A percentile compares a stretch with the other conserved stretches of the same genome.
Evolutionary conservation across 2,888 invertebrate species (phyloP).

Genomic region (Synergus laeviventris): DNA sequence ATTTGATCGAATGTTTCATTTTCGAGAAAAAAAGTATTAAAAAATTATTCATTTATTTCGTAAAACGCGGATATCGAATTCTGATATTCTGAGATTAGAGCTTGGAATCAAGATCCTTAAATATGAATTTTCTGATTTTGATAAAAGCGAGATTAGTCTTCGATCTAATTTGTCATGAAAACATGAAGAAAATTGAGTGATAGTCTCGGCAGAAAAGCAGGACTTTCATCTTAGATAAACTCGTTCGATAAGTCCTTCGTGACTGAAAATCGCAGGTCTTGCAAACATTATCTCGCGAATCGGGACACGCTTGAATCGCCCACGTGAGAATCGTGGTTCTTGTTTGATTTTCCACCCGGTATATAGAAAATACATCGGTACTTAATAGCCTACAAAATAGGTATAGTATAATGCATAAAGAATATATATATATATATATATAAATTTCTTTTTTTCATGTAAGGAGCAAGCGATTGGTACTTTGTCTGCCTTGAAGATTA

Average conservation of each 20-base stretch:
- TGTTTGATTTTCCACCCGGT: conserved; percentile 27
- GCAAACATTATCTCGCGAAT: conserved; percentile 31
- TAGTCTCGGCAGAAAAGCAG: conserved; percentile 9
- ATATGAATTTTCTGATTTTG: neutral
- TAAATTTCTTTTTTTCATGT: neutral
- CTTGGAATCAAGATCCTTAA: too few relatives aligned
- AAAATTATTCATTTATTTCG: too few relatives aligned
- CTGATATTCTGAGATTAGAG: too few relatives aligned
- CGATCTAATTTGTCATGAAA: neutral
- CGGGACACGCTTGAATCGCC: conserved; percentile 34
- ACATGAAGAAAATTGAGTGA: conserved; percentile 20
- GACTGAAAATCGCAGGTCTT: conserved; percentile 17
- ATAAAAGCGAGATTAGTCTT: neutral
- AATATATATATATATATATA: neutral
- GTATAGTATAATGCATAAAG: neutral
- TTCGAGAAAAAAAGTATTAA: too few relatives aligned
- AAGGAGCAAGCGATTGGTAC: conserved; percentile 25
- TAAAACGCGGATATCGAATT: too few relatives aligned
- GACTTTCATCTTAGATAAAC: conserved; percentile 22
- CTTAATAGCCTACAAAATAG: neutral
- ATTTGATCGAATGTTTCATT: too few relatives aligned
- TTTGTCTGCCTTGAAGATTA: conserved; percentile 25
- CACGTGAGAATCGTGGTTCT: conserved; percentile 32
- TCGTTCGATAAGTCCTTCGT: conserved; percentile 33
- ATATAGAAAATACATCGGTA: conserved; percentile 16